These are phyloP conservation scores for Odontamblyopus lacepedii DNA, from an alignment of 2,797 vertebrate species.

Conservation along the genomic window DNA sequence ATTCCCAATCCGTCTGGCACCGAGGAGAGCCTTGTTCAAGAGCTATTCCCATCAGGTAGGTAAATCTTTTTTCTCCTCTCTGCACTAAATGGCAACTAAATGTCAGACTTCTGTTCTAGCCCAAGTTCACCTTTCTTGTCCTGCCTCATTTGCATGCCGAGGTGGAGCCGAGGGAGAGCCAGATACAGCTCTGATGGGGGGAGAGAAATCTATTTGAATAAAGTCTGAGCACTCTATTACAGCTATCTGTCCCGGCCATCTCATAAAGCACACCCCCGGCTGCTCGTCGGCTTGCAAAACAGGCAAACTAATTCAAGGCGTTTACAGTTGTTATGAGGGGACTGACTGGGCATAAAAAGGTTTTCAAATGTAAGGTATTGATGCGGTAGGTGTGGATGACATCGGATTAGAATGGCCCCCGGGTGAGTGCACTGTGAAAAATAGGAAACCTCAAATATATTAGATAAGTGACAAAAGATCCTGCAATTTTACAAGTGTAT, in stretches of 20 bases:
- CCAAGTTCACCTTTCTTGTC: slow-evolving; percentile 73
- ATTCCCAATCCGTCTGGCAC: slow-evolving; percentile 38
- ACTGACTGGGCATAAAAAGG: slow-evolving; percentile 38
- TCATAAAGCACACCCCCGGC: slow-evolving; percentile 60
- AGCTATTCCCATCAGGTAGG: slow-evolving; percentile 60
- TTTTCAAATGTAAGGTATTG: slow-evolving; percentile 40
- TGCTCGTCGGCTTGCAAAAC: slow-evolving; percentile 55
- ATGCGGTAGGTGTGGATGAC: slow-evolving; percentile 58
- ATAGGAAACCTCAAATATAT: neutral
- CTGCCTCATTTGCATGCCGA: slow-evolving; percentile 73
- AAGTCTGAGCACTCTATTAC: slow-evolving; percentile 50
- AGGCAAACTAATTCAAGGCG: slow-evolving; percentile 47
- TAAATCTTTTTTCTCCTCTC: slow-evolving; percentile 49
- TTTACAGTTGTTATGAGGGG: slow-evolving; percentile 40
- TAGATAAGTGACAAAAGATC: no score
- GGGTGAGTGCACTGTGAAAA: slow-evolving; percentile 31
- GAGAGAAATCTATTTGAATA: slow-evolving; percentile 60
- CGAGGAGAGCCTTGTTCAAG: slow-evolving; percentile 48
- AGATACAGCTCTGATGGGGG: slow-evolving; percentile 47
- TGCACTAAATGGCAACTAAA: slow-evolving; percentile 79
- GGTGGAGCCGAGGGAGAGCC: slow-evolving; percentile 46
- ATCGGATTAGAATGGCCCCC: slow-evolving; percentile 28
- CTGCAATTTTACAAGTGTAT: no score
- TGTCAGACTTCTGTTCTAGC: slow-evolving; percentile 76
- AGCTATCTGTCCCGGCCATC: slow-evolving; percentile 50